phyloP scores from a whole-genome alignment of 2,113 vertebrate genomes.

The Istiophorus platypterus region DNA sequence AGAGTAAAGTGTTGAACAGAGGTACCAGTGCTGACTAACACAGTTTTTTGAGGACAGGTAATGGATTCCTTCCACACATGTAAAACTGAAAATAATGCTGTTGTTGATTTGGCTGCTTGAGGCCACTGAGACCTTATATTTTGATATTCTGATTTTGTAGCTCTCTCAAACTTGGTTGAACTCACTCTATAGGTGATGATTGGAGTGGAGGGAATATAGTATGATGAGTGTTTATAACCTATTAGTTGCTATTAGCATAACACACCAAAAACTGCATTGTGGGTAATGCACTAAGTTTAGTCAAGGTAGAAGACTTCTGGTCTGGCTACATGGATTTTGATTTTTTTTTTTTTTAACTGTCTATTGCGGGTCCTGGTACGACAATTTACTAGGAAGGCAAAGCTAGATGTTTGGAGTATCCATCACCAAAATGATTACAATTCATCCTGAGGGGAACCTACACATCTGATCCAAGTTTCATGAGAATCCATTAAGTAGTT shows the following conservation, averaged over 20 bases:
- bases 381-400: too few species aligned
- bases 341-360: too few species aligned
- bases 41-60: neutral
- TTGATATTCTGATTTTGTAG: conserved; percentile 29
- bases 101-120: conserved; percentile 17
- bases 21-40: conserved; percentile 20
- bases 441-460: neutral
- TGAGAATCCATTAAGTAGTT: neutral
- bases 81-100: conserved; percentile 46
- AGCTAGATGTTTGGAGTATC: neutral
- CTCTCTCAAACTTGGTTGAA: conserved; percentile 1
- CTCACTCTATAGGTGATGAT: conserved; percentile 2
- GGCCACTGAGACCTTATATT: neutral
- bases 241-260: neutral
- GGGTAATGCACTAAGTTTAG: neutral
- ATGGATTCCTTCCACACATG: conserved; percentile 19
- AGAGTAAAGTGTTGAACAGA: conserved; percentile 9
- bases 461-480: neutral
- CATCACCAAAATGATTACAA: neutral
- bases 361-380: too few species aligned
- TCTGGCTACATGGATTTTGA: too few species aligned
- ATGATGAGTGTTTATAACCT: conserved; percentile 35
- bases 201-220: neutral
- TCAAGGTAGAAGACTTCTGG: neutral
- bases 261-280: neutral